Conservation (phyloP, 2,888 invertebrate genomes). For the Drosophila fulvimacula region DNA sequence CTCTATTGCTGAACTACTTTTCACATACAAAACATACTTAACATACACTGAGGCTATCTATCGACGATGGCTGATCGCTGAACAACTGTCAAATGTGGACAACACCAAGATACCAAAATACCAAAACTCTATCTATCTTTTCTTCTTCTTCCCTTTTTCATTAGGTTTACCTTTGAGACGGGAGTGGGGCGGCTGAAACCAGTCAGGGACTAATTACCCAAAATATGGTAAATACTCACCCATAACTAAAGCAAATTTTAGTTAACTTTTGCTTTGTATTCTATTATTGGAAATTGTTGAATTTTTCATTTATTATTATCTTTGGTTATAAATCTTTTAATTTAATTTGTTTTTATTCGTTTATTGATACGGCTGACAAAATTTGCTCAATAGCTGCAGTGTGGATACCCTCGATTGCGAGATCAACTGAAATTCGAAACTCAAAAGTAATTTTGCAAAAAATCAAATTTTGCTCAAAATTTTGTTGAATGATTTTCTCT, state of each 20-base stretch:
- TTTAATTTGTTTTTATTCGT: constrained; percentile 32
- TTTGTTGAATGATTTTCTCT: constrained; percentile 24
- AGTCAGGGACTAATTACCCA: constrained; percentile 86
- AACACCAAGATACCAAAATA: constrained; percentile 47
- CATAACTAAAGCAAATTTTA: constrained; percentile 70
- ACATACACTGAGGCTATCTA: constrained; percentile 23
- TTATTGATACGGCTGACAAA: constrained; percentile 49
- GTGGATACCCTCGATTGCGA: constrained; percentile 69
- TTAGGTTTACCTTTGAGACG: constrained; percentile 86
- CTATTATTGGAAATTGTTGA: constrained; percentile 14
- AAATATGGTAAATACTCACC: constrained; percentile 85
- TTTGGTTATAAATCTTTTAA: constrained; percentile 27
- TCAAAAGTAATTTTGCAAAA: constrained; percentile 61
- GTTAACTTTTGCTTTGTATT: constrained; percentile 29
- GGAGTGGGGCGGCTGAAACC: constrained; percentile 86
- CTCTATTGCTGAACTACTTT: constrained; percentile 37
- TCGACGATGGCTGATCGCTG: constrained; percentile 8
- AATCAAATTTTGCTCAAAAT: constrained; percentile 27
- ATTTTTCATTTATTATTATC: constrained; percentile 8
- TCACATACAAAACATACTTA: constrained; percentile 16
- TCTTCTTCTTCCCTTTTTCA: constrained; percentile 83
- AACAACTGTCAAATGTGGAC: constrained; percentile 49
- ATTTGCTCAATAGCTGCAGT: constrained; percentile 71
- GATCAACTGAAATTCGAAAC: constrained; percentile 71
- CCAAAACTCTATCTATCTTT: constrained; percentile 81